Evolutionary conservation across 2,888 invertebrate species (phyloP).

Genomic region (Leptinotarsa rubiginosa): DNA sequence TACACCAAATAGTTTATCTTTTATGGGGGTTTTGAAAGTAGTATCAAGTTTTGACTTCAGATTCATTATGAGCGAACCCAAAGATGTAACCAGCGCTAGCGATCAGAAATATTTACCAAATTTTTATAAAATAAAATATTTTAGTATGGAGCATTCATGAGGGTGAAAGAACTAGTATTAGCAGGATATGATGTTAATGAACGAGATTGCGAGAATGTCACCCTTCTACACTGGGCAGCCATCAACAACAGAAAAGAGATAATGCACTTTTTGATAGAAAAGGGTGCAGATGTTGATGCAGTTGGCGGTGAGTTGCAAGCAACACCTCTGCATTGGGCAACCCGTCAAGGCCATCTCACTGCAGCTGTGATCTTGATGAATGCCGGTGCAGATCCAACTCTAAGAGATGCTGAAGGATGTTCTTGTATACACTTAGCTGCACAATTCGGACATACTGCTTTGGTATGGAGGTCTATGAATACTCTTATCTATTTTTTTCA

Average conservation of each 20-base stretch:
- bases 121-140: slow-evolving; percentile 34
- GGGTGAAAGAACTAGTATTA: slow-evolving; percentile 88
- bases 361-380: slow-evolving; percentile 83
- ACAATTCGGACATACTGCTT: slow-evolving; percentile 96
- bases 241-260: slow-evolving; percentile 97
- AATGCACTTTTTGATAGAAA: slow-evolving; percentile 86
- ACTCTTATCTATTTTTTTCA: neutral
- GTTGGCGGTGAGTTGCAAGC: slow-evolving; percentile 96
- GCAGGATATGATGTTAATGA: slow-evolving; percentile 94
- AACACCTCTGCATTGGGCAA: slow-evolving; percentile 98
- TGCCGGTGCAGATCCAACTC: slow-evolving; percentile 83
- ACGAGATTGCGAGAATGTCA: slow-evolving; percentile 94
- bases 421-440: slow-evolving; percentile 95
- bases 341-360: slow-evolving; percentile 89
- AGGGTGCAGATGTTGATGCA: slow-evolving; percentile 90
- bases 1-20: too few species aligned
- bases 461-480: slow-evolving; percentile 67
- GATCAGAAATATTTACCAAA: too few species aligned
- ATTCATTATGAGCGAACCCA: too few species aligned
- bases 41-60: too few species aligned
- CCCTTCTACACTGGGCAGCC: slow-evolving; percentile 98
- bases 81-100: too few species aligned
- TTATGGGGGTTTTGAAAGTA: too few species aligned
- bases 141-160: slow-evolving; percentile 87
- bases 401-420: slow-evolving; percentile 95